phyloP scores from a whole-genome alignment of 1,140 invertebrate species.

The Cotesia typhae region DNA sequence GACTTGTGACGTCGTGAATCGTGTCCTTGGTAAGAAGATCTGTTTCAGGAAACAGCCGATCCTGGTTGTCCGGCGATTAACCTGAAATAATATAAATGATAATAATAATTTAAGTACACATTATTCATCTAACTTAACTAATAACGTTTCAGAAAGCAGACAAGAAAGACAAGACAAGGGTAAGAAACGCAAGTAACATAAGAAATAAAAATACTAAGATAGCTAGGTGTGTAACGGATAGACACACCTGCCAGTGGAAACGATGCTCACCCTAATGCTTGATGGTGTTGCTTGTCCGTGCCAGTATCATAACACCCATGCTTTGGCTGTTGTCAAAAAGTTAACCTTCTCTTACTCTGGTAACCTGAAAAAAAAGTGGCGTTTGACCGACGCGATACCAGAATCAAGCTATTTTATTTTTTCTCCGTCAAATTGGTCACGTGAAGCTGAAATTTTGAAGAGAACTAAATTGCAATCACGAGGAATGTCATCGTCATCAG shows the following conservation, averaged over 20 bases:
- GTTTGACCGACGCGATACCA: not conserved
- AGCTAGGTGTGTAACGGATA: slow-evolving; percentile 4
- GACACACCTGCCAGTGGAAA: slow-evolving; percentile 11
- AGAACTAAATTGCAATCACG: not conserved
- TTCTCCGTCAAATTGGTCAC: slow-evolving; percentile 21
- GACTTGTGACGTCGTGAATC: slow-evolving; percentile 15
- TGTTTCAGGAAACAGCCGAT: not conserved
- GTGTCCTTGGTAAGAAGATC: slow-evolving; percentile 7
- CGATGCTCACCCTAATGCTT: slow-evolving; percentile 20
- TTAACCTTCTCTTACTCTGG: not conserved
- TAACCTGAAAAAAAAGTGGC: slow-evolving; percentile 25
- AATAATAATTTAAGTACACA: too few relatives aligned
- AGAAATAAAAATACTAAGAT: not conserved
- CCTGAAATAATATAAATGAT: too few relatives aligned
- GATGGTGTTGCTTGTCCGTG: slow-evolving; percentile 5
- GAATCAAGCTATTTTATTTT: not conserved
- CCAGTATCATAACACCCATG: slow-evolving; percentile 7
- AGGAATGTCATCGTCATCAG: not conserved
- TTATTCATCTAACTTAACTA: too few relatives aligned
- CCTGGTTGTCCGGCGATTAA: not conserved
- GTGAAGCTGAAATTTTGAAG: slow-evolving; percentile 19
- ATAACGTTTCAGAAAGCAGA: too few relatives aligned
- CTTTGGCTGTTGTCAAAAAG: not conserved
- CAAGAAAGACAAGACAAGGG: too few relatives aligned
- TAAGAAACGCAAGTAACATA: not conserved